Evolutionary conservation across 2,797 vertebrate genomes (phyloP).

Genomic region (Parambassis ranga): DNA sequence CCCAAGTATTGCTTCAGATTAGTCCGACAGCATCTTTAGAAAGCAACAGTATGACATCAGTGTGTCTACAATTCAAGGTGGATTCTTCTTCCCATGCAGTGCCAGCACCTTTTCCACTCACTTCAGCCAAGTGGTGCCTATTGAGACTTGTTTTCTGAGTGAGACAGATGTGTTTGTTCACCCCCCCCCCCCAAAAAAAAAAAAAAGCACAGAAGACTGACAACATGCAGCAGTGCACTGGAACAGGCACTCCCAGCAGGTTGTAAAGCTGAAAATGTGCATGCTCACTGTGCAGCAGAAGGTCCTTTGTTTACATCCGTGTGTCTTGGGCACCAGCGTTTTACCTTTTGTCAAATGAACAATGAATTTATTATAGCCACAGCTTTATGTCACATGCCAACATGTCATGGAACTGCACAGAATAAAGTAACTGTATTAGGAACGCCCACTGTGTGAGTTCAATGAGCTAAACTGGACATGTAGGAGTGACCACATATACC

Average conservation of each 20-base stretch:
- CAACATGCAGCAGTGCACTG: not conserved
- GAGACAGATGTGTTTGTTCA: slow-evolving; percentile 48
- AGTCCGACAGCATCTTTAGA: slow-evolving; percentile 10
- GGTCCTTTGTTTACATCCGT: not conserved
- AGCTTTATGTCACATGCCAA: not conserved
- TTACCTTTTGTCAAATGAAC: not conserved
- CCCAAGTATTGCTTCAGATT: not conserved
- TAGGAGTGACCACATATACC: no score
- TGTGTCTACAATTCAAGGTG: slow-evolving; percentile 22
- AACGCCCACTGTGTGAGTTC: not conserved
- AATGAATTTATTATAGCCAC: not conserved
- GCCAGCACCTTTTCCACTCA: slow-evolving; percentile 42
- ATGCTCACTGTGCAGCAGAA: not conserved
- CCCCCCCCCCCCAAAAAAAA: no score
- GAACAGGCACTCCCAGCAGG: not conserved
- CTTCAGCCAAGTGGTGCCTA: slow-evolving; percentile 29
- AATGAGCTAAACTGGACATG: slow-evolving; percentile 12
- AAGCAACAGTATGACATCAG: slow-evolving; percentile 10
- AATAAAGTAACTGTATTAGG: not conserved
- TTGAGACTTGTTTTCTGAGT: slow-evolving; percentile 18
- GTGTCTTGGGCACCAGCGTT: not conserved
- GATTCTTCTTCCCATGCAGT: slow-evolving; percentile 47
- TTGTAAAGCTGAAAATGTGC: not conserved
- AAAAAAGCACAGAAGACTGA: slow-evolving; percentile 29
- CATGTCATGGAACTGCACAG: not conserved